Evolutionary conservation across 1,140 invertebrate genomes (phyloP).

Genomic region (Polypedilum vanderplanki): DNA sequence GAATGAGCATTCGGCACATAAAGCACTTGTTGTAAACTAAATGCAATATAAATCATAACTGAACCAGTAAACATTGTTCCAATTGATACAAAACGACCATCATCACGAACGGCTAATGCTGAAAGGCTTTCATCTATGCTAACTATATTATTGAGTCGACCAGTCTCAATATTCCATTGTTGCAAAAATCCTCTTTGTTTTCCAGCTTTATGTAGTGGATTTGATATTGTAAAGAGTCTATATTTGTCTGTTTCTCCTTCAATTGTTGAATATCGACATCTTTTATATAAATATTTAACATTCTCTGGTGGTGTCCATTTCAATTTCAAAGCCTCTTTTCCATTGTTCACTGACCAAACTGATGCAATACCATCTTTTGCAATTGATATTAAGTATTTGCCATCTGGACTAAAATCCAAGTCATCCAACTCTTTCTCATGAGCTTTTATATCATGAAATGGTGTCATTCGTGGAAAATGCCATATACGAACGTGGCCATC

Average conservation of each 20-base stretch:
- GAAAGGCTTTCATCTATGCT: slow-evolving; percentile 67
- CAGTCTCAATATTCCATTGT: slow-evolving; percentile 57
- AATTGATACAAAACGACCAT: slow-evolving; percentile 84
- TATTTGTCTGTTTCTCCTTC: slow-evolving; percentile 57
- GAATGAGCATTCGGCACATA: slow-evolving; percentile 77
- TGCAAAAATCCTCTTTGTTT: slow-evolving; percentile 66
- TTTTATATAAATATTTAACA: slow-evolving; percentile 74
- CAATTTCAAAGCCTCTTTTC: slow-evolving; percentile 59
- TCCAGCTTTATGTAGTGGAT: slow-evolving; percentile 60
- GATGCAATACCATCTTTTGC: slow-evolving; percentile 77
- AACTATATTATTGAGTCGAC: slow-evolving; percentile 49
- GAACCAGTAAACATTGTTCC: slow-evolving; percentile 89
- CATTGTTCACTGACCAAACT: slow-evolving; percentile 66
- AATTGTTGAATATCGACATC: slow-evolving; percentile 66
- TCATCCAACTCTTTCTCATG: slow-evolving; percentile 85
- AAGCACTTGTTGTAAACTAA: slow-evolving; percentile 80
- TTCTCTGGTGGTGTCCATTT: slow-evolving; percentile 63
- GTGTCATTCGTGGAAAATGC: slow-evolving; percentile 74
- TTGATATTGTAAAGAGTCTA: slow-evolving; percentile 74
- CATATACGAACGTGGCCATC: slow-evolving; percentile 84
- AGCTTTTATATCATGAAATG: slow-evolving; percentile 59
- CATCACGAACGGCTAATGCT: slow-evolving; percentile 78
- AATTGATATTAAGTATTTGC: slow-evolving; percentile 70
- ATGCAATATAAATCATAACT: slow-evolving; percentile 83
- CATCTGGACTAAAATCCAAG: slow-evolving; percentile 76